A percentile compares a stretch with the other conserved stretches of the same genome.
These are phyloP conservation scores for Cerastoderma edule DNA, from an alignment of 2,888 invertebrate species.

Conservation along the genomic window DNA sequence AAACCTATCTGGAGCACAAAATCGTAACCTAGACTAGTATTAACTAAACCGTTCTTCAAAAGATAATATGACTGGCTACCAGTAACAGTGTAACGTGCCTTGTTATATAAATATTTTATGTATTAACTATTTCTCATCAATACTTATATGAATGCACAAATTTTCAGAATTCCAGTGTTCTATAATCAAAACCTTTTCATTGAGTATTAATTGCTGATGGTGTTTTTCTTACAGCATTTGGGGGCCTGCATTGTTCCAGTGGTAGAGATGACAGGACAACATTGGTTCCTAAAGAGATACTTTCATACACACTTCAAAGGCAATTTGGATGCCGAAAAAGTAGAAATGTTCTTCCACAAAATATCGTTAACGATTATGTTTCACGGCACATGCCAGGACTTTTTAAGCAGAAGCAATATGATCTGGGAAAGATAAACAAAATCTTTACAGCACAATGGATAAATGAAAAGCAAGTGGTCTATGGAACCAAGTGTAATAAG, in stretches of 20 bases:
- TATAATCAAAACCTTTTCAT: too few relatives aligned
- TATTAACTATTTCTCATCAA: too few relatives aligned
- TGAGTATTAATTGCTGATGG: too few relatives aligned
- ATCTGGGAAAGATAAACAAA: conserved; percentile 83
- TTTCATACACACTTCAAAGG: conserved; percentile 47
- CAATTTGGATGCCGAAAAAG: conserved; percentile 29
- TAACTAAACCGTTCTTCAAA: too few relatives aligned
- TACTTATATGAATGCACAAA: too few relatives aligned
- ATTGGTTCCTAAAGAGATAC: conserved; percentile 34
- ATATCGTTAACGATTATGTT: conserved; percentile 64
- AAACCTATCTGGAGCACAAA: too few relatives aligned
- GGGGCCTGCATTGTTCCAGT: neutral
- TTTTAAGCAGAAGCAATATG: conserved; percentile 75
- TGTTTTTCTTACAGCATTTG: too few relatives aligned
- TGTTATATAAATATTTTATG: too few relatives aligned
- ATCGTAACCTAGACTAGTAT: too few relatives aligned
- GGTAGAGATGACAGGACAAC: neutral
- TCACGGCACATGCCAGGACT: conserved; percentile 77
- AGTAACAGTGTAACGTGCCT: too few relatives aligned
- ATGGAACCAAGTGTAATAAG: conserved; percentile 99
- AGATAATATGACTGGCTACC: too few relatives aligned
- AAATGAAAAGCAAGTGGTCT: conserved; percentile 96
- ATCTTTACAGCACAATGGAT: conserved; percentile 98
- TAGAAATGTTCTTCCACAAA: conserved; percentile 24
- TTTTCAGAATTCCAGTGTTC: too few relatives aligned